A percentile compares a stretch with the other conserved stretches of the same genome.
phyloP scores from a whole-genome alignment of 2,797 vertebrate species.

The Triplophysa yarkandensis region DNA sequence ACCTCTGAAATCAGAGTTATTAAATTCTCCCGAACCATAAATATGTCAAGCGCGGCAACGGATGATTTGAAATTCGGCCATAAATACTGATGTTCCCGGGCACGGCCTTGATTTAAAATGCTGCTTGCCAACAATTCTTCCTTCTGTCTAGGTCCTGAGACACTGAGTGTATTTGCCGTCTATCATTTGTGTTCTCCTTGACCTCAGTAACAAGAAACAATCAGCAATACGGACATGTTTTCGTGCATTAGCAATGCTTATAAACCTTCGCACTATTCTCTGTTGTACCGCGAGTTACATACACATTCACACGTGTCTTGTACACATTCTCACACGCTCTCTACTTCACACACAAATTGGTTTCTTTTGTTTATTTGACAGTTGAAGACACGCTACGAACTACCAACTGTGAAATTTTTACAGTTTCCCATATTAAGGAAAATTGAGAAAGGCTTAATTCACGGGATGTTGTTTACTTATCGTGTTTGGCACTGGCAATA shows the following conservation, averaged over 20 bases:
- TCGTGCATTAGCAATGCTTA: conserved; percentile 32
- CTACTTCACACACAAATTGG: conserved; percentile 27
- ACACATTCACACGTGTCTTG: conserved; percentile 28
- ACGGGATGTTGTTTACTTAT: conserved; percentile 64
- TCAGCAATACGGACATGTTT: conserved; percentile 29
- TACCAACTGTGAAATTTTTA: conserved; percentile 25
- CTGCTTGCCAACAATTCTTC: neutral
- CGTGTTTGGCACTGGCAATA: conserved; percentile 73
- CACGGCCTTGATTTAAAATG: neutral
- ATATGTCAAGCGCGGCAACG: neutral
- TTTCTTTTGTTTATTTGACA: conserved; percentile 10
- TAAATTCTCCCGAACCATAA: neutral
- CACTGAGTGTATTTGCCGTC: neutral
- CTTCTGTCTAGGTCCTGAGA: neutral
- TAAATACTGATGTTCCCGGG: conserved; percentile 4
- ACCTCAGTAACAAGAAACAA: conserved; percentile 26
- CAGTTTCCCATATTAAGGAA: conserved; percentile 39
- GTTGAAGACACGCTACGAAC: conserved; percentile 14
- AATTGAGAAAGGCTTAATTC: conserved; percentile 47
- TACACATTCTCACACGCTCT: conserved; percentile 18
- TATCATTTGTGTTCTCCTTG: conserved; percentile 9
- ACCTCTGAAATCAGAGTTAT: neutral
- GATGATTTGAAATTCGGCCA: conserved; percentile 1
- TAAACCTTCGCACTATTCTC: conserved; percentile 13
- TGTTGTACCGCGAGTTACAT: neutral